These are phyloP conservation scores for Seira musarum DNA, from an alignment of 2,888 invertebrate species.

Conservation along the genomic window DNA sequence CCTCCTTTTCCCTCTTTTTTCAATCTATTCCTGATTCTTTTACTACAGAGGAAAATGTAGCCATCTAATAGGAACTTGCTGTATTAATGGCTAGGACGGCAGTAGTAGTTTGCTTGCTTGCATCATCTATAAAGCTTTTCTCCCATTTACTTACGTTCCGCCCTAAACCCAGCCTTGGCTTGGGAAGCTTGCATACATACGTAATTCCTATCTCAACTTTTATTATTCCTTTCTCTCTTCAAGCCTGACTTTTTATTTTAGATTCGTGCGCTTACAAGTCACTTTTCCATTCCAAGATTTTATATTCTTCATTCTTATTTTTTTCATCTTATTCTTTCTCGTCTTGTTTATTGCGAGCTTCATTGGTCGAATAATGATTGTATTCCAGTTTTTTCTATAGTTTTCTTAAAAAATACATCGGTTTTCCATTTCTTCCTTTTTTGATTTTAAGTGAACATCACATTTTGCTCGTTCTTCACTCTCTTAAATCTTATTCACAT, in stretches of 20 bases:
- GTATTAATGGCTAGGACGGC: background rate
- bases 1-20: conserved; percentile 40
- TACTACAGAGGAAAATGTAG: background rate
- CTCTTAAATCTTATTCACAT: conserved; percentile 53
- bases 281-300: conserved; percentile 8
- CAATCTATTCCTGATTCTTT: conserved; percentile 24
- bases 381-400: conserved; percentile 33
- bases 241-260: conserved; percentile 48
- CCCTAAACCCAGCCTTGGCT: background rate
- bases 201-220: conserved; percentile 4
- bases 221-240: conserved; percentile 4
- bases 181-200: background rate
- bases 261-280: background rate
- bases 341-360: conserved; percentile 52
- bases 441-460: conserved; percentile 22
- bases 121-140: background rate
- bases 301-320: conserved; percentile 19
- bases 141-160: background rate
- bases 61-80: background rate
- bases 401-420: conserved; percentile 25
- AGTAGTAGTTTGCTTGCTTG: background rate
- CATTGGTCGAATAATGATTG: conserved; percentile 58
- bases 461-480: conserved; percentile 37
- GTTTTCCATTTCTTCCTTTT: conserved; percentile 39
- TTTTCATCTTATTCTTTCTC: conserved; percentile 31